Evolutionary conservation across 2,888 invertebrate species (phyloP), one percentile per base, ranked within the genome.

Genomic region (Frankliniella intonsa): DNA sequence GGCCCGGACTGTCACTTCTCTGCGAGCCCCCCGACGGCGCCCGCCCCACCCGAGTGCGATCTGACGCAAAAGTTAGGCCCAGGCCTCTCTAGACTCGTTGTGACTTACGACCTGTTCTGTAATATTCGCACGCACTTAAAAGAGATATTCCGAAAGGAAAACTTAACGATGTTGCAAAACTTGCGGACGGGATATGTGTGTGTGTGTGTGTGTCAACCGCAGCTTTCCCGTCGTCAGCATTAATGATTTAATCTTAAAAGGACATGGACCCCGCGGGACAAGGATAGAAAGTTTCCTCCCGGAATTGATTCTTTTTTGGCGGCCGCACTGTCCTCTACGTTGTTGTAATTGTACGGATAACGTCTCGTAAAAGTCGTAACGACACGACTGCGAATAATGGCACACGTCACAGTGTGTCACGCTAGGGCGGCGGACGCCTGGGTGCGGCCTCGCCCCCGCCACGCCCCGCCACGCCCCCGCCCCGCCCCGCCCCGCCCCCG

Each of bases 121-220:
- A 76, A 25, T 76, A 76, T 76, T 76, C 69, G 69, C 22, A 11
- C 65, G n/a, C 69, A 76, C 22, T 22, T 62, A 62, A 62, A 62
- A 62, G 62, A 62, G 62, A 62, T 62, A n/a, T n/a, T 10, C 7
- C 14, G 38, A 62, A 17, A 62, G n/a, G 62, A 76, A 76, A 76
- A 22, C 25, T 76, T 76, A 76, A 76, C 69, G 69, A 76, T 76
- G 69, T 76, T 76, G 69, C 69, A 25, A 25, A 76, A 76, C 25
- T 12, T 76, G 69, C 10, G 14, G 69, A 22, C 69, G 22, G 22
- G 69, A 62, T 62, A 9, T 55, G 10, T 7, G 62, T 62, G 62
- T 1, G 62, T 14, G 62, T 14, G 62, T 62, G 62, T 14, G 62
- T 14, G 62, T 62, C n/a, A 22, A 25, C 9, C 25, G 12, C 62